These are phyloP conservation scores for Aphidoletes aphidimyza DNA, from an alignment of 2,888 invertebrate genomes.

Conservation along the genomic window DNA sequence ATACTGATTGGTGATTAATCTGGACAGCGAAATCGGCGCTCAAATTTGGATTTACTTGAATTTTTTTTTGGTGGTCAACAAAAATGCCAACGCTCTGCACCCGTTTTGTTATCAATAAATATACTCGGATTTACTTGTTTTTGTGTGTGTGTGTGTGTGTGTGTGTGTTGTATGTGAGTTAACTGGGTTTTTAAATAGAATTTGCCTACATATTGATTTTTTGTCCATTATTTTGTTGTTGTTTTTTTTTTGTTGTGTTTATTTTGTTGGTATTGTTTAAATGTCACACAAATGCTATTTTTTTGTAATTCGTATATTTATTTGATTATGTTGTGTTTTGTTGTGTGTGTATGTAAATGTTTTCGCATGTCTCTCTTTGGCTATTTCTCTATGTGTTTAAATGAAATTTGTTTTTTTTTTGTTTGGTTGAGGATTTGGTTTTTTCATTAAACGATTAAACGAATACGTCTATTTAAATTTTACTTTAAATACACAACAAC, in stretches of 20 bases:
- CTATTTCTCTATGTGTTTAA: not conserved
- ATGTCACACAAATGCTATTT: conserved; percentile 13
- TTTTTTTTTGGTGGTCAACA: too few species aligned
- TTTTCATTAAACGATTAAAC: conserved; percentile 8
- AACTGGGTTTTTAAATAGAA: not conserved
- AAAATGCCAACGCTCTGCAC: conserved; percentile 42
- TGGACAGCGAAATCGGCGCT: not conserved
- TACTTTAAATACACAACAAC: conserved; percentile 30
- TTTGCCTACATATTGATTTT: not conserved
- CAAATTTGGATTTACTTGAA: conserved; percentile 44
- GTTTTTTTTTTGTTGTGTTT: not conserved
- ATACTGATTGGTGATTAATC: not conserved
- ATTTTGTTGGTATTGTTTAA: conserved; percentile 3
- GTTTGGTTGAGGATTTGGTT: not conserved
- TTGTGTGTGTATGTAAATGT: conserved; percentile 9
- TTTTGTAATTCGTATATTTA: not conserved
- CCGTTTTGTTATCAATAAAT: not conserved
- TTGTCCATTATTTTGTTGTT: too few species aligned
- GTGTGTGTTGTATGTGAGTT: not conserved
- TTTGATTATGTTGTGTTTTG: conserved; percentile 37
- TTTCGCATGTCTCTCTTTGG: conserved; percentile 15
- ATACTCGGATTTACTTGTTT: not conserved
- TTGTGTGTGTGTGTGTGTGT: not conserved
- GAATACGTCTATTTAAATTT: not conserved
- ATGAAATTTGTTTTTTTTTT: not conserved